phyloP scores from a whole-genome alignment of 2,797 vertebrate genomes.

The Spinibarbus caldwelli region DNA sequence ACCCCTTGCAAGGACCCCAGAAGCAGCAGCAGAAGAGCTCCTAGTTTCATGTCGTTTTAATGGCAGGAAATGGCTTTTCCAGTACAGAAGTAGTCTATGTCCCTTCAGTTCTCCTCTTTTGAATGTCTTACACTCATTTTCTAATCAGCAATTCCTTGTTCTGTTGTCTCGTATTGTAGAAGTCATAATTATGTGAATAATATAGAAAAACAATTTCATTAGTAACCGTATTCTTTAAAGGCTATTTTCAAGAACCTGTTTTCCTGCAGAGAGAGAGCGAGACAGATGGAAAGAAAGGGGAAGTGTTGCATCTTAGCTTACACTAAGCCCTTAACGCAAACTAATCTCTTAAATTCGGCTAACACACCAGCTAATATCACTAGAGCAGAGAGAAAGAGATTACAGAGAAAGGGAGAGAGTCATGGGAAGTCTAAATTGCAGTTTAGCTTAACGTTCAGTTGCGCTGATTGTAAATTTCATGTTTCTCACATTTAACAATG shows the following conservation, averaged over 20 bases:
- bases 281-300: slow-evolving; percentile 24
- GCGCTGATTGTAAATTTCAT: not conserved
- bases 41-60: slow-evolving; percentile 44
- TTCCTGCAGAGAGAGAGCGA: not conserved
- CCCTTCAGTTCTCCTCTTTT: not conserved
- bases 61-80: not conserved
- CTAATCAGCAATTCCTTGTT: not conserved
- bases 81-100: not conserved
- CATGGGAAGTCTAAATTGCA: not conserved
- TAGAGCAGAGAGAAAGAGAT: slow-evolving; percentile 22
- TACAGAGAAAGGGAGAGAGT: not conserved
- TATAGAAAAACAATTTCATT: not conserved
- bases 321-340: slow-evolving; percentile 67
- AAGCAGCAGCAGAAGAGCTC: slow-evolving; percentile 55
- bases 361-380: slow-evolving; percentile 50
- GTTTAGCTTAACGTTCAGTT: slow-evolving; percentile 23
- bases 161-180: not conserved
- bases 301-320: slow-evolving; percentile 48
- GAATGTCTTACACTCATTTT: not conserved
- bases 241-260: not conserved
- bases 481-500: not conserved
- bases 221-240: not conserved
- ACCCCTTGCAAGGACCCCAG: slow-evolving; percentile 61
- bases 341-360: slow-evolving; percentile 73
- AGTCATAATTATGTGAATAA: not conserved